Evolutionary conservation across 2,797 vertebrate genomes (phyloP), one percentile per base, ranked within the genome.

Genomic region (Poecilia wingei): DNA sequence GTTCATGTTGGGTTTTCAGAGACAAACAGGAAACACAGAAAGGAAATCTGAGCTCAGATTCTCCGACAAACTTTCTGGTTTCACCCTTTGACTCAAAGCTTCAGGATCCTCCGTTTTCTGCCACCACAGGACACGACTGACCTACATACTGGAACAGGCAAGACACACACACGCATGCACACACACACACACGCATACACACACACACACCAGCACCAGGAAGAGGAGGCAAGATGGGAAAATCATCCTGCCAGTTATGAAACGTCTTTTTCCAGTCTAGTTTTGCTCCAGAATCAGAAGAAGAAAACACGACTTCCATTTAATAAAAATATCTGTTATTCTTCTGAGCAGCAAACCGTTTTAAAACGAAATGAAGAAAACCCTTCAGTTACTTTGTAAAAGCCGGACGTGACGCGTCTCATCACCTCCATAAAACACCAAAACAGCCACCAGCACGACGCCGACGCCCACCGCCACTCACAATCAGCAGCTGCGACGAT

Each of bases 1-100:
- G 18, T 72, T 31, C 18, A 7, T 39, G 36, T 72, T 53, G 36
- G 18, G 53, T 39, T 75, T 69, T 46, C 39, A 72, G 49, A 69
- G 22, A 43, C 20, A 66, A 53, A 49, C 2, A 74, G 69, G 45
- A 9, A 18, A 69, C 25, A n/a, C 25, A 25, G 20, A 16, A 18
- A 49, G 71, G 68, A 84, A 79, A 82, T 83, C 82, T 81, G 59
- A 20, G n/a, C 83, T 79, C 82, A 57, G 33, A 20, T 18, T 71
- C 76, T 75, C 77, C 72, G 53, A 66, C 80, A 51, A 39, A 16
- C 22, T 71, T 77, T 77, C 79, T 74, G 72, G 70, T 79, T 82
- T 79, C 31, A 78, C 70, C 70, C 7, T 1, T 36, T 57, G 47
- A 84, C 59, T 82, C 75, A 61, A 9, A 6, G 41, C 73, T 86